Base-by-base conservation (phyloP, 2,888 invertebrate genomes). In the Xanthorhoe spadicearia region DNA sequence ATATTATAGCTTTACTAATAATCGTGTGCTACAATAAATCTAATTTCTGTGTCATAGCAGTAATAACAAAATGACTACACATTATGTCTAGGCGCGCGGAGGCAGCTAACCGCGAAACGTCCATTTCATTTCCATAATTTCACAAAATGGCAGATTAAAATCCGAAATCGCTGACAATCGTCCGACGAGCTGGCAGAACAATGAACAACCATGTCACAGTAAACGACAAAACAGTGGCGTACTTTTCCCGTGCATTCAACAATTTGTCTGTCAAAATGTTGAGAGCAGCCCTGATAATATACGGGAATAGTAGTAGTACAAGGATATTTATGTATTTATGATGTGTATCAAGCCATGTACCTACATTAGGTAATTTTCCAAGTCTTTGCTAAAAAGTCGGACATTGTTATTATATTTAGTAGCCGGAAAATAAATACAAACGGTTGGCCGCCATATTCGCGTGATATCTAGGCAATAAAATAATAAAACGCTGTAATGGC, bases 81-180 rank as follows among this genome's bases (percentile, higher is more conserved):
- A 78, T 75, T 73, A 75, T 65, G 70, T 58, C 75, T 74, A 77
- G 74, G 79, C 79, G 75, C 82, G 83, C 82, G 82, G 79, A 79
- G 82, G 83, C 87, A 90, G 82, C 88, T 89, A 90, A 90, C 92
- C 90, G 89, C 89, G 87, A 90, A 91, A 90, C 90, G 85, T 90
- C 88, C 87, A 87, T 90, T 91, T 87, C 83, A 87, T 90, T 90
- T 90, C 86, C 87, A 90, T 91, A 90, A 91, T 90, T 87, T 88
- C 86, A 89, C 87, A 89, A 91, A 89, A 90, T 89, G 84, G 83
- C 85, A 85, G 86, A 90, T 90, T 88, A 88, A 86, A 90, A 88
- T 88, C 87, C 84, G 83, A 89, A 90, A 88, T 87, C 83, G 82
- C 84, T 88, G 91, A 91, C 91, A 91, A 89, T 86, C 72, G 71